These are phyloP conservation scores for Amblyornis subalaris DNA, from an alignment of 2,113 vertebrate species.

Conservation along the genomic window DNA sequence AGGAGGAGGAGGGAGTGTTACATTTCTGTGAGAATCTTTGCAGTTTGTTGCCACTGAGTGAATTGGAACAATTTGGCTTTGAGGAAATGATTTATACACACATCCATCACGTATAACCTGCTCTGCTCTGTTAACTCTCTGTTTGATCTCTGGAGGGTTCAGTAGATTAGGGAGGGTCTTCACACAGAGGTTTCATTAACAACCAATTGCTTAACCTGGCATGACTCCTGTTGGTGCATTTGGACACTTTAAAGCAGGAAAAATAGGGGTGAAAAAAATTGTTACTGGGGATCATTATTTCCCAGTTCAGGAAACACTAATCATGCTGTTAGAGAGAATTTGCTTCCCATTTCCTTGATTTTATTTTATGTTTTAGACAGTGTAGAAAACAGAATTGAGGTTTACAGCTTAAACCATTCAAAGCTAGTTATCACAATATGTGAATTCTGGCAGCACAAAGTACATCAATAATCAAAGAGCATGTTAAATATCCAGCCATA, in stretches of 20 bases:
- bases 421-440: neutral
- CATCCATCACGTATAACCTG: constrained; percentile 32
- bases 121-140: constrained; percentile 60
- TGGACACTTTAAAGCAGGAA: neutral
- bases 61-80: constrained; percentile 65
- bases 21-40: constrained; percentile 59
- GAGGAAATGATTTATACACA: constrained; percentile 65
- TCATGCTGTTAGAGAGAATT: neutral
- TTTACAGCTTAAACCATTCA: neutral
- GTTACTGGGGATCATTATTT: constrained; percentile 14
- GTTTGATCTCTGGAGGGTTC: constrained; percentile 69
- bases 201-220: constrained; percentile 1
- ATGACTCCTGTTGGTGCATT: constrained; percentile 22
- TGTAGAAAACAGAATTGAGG: neutral
- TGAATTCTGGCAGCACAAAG: neutral
- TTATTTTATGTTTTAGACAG: neutral
- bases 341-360: neutral
- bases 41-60: constrained; percentile 49
- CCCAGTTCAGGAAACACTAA: constrained; percentile 32
- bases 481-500: neutral
- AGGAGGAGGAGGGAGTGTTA: neutral
- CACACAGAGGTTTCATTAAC: constrained; percentile 40
- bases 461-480: neutral
- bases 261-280: neutral
- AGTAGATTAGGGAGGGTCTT: constrained; percentile 51